Evolutionary conservation across 2,113 vertebrate genomes (phyloP).

Genomic region (Theristicus caerulescens): DNA sequence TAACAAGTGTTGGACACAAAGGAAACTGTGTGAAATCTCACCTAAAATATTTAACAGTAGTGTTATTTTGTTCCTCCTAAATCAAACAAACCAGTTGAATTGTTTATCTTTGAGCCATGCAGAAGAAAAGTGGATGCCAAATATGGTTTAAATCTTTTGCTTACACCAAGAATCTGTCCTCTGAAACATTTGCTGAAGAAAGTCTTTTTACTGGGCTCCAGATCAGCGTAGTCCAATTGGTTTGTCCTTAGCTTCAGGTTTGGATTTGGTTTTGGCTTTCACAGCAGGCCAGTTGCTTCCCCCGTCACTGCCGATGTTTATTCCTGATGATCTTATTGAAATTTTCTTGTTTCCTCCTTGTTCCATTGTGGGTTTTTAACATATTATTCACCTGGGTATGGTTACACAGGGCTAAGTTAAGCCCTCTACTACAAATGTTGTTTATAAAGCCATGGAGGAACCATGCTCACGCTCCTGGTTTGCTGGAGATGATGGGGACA

Average conservation of each 20-base stretch:
- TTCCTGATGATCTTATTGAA: not conserved
- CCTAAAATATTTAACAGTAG: not conserved
- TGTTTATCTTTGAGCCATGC: not conserved
- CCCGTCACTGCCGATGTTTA: accelerated
- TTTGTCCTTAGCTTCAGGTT: not conserved
- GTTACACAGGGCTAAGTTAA: not conserved
- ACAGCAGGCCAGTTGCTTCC: not conserved
- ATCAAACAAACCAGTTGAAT: not conserved
- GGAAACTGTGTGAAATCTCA: not conserved
- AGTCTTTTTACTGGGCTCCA: not conserved
- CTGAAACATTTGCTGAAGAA: not conserved
- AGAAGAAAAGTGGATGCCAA: not conserved
- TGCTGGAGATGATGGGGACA: not conserved
- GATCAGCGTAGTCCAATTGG: not conserved
- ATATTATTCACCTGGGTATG: not conserved
- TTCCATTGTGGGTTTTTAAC: not conserved
- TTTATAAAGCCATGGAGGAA: not conserved
- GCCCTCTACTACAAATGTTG: accelerated
- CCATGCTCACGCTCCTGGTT: accelerated
- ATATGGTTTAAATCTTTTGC: not conserved
- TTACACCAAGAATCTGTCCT: not conserved
- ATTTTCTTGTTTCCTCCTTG: not conserved
- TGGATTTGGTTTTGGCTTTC: not conserved
- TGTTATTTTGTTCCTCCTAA: not conserved
- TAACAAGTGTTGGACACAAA: not conserved